Evolutionary conservation across 1,140 invertebrate genomes (phyloP).

Genomic region (Parapsyche elsis): DNA sequence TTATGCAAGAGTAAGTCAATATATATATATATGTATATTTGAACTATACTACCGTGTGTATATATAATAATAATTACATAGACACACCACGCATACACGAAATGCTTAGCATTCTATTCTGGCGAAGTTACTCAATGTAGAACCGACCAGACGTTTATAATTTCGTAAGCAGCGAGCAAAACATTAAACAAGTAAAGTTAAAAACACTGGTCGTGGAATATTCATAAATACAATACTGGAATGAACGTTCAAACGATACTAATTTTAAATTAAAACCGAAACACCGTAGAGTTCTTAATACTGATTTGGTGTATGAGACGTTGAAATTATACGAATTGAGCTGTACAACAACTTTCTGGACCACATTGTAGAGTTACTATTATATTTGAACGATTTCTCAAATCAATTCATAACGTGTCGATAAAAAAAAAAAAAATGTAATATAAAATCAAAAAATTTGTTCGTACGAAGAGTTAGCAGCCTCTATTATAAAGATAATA

Average conservation of each 20-base stretch:
- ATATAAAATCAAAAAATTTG: no score
- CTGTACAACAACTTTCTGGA: conserved; percentile 10
- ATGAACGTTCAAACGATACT: not conserved
- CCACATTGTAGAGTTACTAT: not conserved
- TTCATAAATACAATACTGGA: not conserved
- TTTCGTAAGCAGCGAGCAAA: conserved; percentile 16
- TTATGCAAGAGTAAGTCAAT: conserved; percentile 23
- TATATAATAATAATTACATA: conserved; percentile 25
- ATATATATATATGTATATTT: conserved; percentile 29
- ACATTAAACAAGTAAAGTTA: not conserved
- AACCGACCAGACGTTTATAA: not conserved
- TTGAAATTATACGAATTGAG: conserved; percentile 2
- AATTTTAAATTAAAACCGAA: not conserved
- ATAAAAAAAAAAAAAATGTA: no score
- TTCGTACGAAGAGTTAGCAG: conserved; percentile 37
- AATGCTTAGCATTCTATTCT: conserved; percentile 26
- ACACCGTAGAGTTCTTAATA: conserved; percentile 18
- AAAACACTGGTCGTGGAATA: not conserved
- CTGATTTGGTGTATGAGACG: conserved; percentile 15
- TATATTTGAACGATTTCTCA: not conserved
- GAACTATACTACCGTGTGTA: conserved; percentile 10
- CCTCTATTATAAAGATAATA: conserved; percentile 46
- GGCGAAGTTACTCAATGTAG: not conserved
- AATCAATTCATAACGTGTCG: not conserved
- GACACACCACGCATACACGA: conserved; percentile 23